These are phyloP conservation scores for Melospiza melodia DNA, from an alignment of 2,113 vertebrate genomes.

Conservation along the genomic window DNA sequence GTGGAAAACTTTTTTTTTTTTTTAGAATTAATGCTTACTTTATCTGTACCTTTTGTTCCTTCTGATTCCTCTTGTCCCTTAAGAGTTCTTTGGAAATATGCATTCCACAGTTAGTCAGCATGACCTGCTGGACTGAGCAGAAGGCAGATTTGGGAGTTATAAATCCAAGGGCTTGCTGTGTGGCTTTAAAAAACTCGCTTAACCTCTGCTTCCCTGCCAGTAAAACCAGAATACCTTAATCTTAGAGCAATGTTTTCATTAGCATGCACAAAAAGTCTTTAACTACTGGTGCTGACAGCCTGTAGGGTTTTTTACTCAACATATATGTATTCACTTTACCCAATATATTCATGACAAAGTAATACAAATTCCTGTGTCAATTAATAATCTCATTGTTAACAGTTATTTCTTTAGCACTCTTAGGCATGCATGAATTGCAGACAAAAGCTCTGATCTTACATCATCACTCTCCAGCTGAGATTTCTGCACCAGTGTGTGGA, in stretches of 20 bases:
- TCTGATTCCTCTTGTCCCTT: conserved; percentile 7
- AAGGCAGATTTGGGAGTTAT: conserved; percentile 2
- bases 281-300: neutral
- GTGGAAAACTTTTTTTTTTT: neutral
- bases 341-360: neutral
- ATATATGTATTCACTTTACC: neutral
- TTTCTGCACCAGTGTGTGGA: neutral
- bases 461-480: neutral
- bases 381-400: neutral
- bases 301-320: neutral
- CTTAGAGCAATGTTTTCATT: neutral
- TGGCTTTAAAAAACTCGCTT: conserved; percentile 24
- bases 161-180: conserved; percentile 31
- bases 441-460: neutral
- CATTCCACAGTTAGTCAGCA: conserved; percentile 60
- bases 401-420: neutral
- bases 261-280: neutral
- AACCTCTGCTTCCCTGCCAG: conserved; percentile 2
- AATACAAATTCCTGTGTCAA: neutral
- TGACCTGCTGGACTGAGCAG: conserved; percentile 18
- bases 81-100: neutral
- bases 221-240: neutral
- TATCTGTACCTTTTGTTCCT: conserved; percentile 26
- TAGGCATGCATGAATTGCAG: neutral
- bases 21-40: neutral